Percentiles rank a stretch among this genome's conserved stretches.
Evolutionary conservation across 2,113 vertebrate genomes (phyloP).

Genomic region (Eudyptes chrysolophus): DNA sequence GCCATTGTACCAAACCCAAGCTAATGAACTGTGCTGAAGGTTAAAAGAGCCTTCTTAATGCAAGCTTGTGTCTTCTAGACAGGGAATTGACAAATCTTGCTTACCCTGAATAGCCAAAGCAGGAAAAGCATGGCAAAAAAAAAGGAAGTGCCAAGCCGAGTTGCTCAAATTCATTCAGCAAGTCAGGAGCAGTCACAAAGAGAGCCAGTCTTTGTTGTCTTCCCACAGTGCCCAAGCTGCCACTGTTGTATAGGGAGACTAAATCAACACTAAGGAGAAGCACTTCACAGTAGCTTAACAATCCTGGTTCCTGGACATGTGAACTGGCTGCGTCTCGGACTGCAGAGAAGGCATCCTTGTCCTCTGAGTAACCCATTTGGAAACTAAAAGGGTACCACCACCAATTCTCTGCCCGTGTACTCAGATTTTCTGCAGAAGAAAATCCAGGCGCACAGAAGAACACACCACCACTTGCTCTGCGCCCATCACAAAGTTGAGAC

Average conservation of each 20-base stretch:
- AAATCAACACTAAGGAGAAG: neutral
- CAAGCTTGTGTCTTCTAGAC: neutral
- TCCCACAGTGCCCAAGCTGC: neutral
- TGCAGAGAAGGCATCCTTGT: neutral
- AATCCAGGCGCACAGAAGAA: neutral
- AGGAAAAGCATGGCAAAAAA: neutral
- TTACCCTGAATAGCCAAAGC: neutral
- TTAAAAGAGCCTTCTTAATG: neutral
- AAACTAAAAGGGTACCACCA: neutral
- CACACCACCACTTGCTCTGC: neutral
- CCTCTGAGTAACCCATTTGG: neutral
- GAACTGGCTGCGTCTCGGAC: neutral
- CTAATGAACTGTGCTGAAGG: neutral
- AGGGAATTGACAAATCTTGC: neutral
- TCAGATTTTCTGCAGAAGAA: neutral
- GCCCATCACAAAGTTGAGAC: neutral
- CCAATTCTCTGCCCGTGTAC: neutral
- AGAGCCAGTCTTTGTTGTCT: neutral
- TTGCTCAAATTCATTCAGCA: neutral
- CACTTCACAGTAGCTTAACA: neutral
- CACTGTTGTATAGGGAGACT: neutral
- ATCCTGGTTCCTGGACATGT: neutral
- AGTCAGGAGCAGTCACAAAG: neutral
- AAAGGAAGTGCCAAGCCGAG: neutral
- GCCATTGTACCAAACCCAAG: neutral